Evolutionary conservation across 2,888 invertebrate species (phyloP).

Genomic region (Hypomecis atomaria): DNA sequence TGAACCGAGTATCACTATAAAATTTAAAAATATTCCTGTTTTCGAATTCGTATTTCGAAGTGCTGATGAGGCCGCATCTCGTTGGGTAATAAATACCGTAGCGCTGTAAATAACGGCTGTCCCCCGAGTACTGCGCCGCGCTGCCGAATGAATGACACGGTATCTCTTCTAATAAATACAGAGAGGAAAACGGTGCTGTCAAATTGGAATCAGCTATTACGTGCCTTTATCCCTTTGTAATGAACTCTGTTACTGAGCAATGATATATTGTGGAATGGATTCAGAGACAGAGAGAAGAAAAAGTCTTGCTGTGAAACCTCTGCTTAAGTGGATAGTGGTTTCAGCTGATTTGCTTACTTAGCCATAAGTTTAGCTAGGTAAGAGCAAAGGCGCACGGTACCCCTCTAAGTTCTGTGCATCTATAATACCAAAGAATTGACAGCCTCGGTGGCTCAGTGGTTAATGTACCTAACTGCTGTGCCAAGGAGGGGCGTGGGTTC

Average conservation of each 20-base stretch:
- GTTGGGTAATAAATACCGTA: constrained; percentile 29
- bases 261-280: constrained; percentile 12
- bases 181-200: constrained; percentile 33
- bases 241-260: constrained; percentile 33
- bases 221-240: constrained; percentile 37
- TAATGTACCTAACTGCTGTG: too few relatives aligned
- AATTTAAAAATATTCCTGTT: constrained; percentile 16
- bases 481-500: too few relatives aligned
- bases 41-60: constrained; percentile 9
- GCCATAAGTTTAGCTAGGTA: too few relatives aligned
- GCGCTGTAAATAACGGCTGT: constrained; percentile 28
- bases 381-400: too few relatives aligned
- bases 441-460: too few relatives aligned
- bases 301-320: too few relatives aligned
- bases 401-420: too few relatives aligned
- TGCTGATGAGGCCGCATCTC: constrained; percentile 14
- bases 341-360: too few relatives aligned
- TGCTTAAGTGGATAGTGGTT: too few relatives aligned
- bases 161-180: constrained; percentile 30
- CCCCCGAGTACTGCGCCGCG: constrained; percentile 25
- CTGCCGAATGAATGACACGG: constrained; percentile 28
- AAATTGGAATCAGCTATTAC: constrained; percentile 43
- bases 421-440: too few relatives aligned
- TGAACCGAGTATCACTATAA: not conserved
- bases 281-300: too few relatives aligned